Conservation (phyloP, 2,888 invertebrate genomes). For the Siphlonurus alternatus region DNA sequence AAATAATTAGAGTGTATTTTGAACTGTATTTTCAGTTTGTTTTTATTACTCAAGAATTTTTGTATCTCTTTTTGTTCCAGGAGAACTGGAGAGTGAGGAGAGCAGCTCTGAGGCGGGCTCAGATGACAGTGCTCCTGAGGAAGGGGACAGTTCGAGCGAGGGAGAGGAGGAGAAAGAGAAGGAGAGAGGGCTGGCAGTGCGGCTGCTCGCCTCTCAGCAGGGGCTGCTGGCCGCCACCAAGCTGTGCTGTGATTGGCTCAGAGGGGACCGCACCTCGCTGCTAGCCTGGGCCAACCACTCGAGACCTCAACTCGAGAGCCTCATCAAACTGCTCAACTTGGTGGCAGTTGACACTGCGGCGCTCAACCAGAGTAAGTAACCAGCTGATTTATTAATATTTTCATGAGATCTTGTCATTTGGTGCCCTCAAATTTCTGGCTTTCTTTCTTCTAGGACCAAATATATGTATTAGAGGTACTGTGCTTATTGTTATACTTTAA, state of each 20-base stretch:
- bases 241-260: slow-evolving; percentile 71
- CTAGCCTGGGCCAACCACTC: slow-evolving; percentile 64
- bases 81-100: slow-evolving; percentile 14
- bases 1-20: no score
- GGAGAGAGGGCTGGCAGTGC: neutral
- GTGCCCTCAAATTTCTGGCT: no score
- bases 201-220: slow-evolving; percentile 15
- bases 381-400: slow-evolving; percentile 3
- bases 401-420: no score
- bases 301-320: slow-evolving; percentile 58
- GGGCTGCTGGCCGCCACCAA: slow-evolving; percentile 36
- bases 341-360: slow-evolving; percentile 51
- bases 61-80: slow-evolving; percentile 7
- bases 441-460: no score
- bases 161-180: slow-evolving; percentile 12
- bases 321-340: slow-evolving; percentile 64
- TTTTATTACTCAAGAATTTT: no score
- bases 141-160: slow-evolving; percentile 11
- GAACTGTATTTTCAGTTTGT: no score
- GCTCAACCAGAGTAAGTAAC: slow-evolving; percentile 33
- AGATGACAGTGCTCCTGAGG: slow-evolving; percentile 18
- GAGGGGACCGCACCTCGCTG: slow-evolving; percentile 58
- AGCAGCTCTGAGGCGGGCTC: slow-evolving; percentile 10
- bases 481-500: no score
- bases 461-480: no score